A percentile compares a stretch with the other conserved stretches of the same genome.
phyloP scores from a whole-genome alignment of 2,888 invertebrate species.

The Osmoderma eremita region DNA sequence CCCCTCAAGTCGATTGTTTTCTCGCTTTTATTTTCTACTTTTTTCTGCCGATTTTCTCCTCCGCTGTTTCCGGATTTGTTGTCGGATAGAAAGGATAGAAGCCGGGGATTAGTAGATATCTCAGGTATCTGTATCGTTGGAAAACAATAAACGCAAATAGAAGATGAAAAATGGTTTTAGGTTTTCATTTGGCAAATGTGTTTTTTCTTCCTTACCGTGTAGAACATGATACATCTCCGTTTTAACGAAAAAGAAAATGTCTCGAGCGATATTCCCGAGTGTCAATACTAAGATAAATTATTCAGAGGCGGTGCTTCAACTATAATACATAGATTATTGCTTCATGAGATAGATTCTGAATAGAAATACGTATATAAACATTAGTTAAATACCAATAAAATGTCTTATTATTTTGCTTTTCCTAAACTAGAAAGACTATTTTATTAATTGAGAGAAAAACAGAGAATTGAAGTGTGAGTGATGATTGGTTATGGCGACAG shows the following conservation, averaged over 20 bases:
- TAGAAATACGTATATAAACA: too few relatives aligned
- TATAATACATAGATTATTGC: too few relatives aligned
- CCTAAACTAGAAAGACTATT: too few relatives aligned
- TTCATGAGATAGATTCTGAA: too few relatives aligned
- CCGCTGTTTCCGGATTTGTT: slow-evolving; percentile 14
- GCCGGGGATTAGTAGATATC: slow-evolving; percentile 8
- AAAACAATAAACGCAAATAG: not conserved
- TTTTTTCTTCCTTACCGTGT: not conserved
- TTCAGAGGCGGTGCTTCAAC: too few relatives aligned
- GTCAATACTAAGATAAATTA: not conserved
- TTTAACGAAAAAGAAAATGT: not conserved
- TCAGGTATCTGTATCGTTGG: slow-evolving; percentile 10
- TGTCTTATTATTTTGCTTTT: too few relatives aligned
- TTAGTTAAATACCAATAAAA: too few relatives aligned
- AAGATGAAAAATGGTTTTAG: not conserved
- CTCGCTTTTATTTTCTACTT: not conserved
- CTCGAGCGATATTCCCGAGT: not conserved
- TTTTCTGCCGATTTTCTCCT: not conserved
- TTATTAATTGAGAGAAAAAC: too few relatives aligned
- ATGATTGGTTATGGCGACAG: too few relatives aligned
- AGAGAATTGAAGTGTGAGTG: too few relatives aligned
- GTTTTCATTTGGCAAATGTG: not conserved
- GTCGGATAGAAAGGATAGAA: not conserved
- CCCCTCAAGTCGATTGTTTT: slow-evolving; percentile 23
- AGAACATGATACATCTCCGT: too few relatives aligned